Evolutionary conservation across 2,797 vertebrate species (phyloP).

Genomic region (Chaenodraco wilsoni): DNA sequence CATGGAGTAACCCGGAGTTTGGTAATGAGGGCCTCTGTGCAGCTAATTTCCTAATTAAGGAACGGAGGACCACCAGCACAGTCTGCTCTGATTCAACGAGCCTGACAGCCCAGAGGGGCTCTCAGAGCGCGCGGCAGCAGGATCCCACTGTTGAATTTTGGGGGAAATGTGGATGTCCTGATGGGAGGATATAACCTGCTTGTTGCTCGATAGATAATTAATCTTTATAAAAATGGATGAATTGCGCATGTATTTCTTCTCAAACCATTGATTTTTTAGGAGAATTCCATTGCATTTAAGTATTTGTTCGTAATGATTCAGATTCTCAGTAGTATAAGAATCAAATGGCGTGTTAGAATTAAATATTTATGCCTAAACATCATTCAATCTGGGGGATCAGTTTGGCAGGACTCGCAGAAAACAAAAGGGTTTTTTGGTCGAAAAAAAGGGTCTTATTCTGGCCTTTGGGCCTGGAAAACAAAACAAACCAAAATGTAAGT

Average conservation of each 20-base stretch:
- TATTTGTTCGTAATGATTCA: not conserved
- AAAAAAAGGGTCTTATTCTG: not conserved
- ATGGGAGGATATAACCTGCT: constrained; percentile 41
- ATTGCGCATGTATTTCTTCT: not conserved
- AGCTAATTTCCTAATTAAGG: constrained; percentile 90
- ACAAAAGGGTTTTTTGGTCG: not conserved
- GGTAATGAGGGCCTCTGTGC: constrained; percentile 86
- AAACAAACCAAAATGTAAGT: constrained; percentile 7
- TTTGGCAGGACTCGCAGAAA: not conserved
- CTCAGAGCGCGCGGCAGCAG: constrained; percentile 47
- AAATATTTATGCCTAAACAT: not conserved
- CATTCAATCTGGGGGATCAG: not conserved
- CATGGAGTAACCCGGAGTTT: constrained; percentile 71
- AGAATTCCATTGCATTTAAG: not conserved
- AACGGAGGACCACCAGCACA: constrained; percentile 87
- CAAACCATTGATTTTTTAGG: accelerated
- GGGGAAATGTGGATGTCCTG: constrained; percentile 52
- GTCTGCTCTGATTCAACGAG: constrained; percentile 71
- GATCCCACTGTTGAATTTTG: constrained; percentile 64
- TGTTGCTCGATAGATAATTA: constrained; percentile 15
- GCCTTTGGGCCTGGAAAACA: constrained; percentile 27
- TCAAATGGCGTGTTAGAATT: not conserved
- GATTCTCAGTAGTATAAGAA: not conserved
- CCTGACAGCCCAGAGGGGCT: constrained; percentile 59
- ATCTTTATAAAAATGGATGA: not conserved